Conservation (phyloP, 2,888 invertebrate species). For the Andrena praecox region DNA sequence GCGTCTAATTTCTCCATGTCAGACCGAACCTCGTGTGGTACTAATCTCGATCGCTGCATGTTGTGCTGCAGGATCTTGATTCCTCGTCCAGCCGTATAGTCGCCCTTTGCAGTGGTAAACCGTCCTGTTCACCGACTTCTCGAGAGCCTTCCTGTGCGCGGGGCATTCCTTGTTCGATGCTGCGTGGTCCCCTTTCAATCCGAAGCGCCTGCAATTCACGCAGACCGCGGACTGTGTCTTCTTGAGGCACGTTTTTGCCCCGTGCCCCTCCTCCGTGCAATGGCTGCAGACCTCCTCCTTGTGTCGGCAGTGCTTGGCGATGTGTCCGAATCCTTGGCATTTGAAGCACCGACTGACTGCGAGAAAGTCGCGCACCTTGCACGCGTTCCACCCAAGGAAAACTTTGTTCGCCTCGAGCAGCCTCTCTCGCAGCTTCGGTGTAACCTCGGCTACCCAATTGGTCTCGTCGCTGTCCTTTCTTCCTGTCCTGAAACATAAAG, state of each 20-base stretch:
- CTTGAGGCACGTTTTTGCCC: neutral
- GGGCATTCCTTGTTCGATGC: neutral
- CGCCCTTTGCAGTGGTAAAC: neutral
- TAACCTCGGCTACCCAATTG: neutral
- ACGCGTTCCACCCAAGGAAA: slow-evolving; percentile 2
- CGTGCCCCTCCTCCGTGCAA: neutral
- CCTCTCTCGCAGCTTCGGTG: neutral
- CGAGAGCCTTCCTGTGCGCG: neutral
- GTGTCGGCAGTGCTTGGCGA: neutral
- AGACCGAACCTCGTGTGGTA: neutral
- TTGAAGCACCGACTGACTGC: neutral
- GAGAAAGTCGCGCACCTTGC: neutral
- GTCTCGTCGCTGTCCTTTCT: neutral
- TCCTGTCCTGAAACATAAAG: neutral
- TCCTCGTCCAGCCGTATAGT: neutral
- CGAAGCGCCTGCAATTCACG: neutral
- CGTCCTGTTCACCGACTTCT: neutral
- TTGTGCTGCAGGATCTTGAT: neutral
- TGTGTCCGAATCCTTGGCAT: slow-evolving; percentile 2
- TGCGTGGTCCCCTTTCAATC: neutral
- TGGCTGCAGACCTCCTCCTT: neutral
- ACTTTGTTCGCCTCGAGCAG: slow-evolving; percentile 1
- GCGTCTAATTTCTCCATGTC: neutral
- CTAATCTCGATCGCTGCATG: neutral
- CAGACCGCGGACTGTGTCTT: neutral